These are phyloP conservation scores for Cariama cristata DNA, from an alignment of 2,113 vertebrate species.

Conservation along the genomic window DNA sequence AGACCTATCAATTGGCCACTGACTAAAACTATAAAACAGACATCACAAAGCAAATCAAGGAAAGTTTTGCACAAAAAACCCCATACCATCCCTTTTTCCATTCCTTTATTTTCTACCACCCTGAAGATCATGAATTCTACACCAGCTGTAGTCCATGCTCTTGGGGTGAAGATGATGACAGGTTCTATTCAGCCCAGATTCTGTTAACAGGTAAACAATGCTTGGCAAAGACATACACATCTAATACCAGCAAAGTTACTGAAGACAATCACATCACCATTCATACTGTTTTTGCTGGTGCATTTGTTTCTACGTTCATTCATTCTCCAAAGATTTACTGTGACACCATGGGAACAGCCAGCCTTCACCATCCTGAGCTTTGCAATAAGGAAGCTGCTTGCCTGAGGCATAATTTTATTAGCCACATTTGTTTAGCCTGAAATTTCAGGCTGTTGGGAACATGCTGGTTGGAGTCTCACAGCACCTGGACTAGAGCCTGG, in stretches of 20 bases:
- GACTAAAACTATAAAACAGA: not conserved
- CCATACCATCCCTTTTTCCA: not conserved
- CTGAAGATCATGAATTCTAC: conserved; percentile 2
- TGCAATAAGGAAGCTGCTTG: not conserved
- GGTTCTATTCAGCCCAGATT: not conserved
- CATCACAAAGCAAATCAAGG: not conserved
- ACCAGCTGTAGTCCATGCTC: not conserved
- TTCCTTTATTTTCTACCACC: not conserved
- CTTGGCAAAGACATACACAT: not conserved
- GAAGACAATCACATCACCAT: not conserved
- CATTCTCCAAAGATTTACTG: not conserved
- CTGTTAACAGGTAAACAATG: not conserved
- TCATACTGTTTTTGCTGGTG: conserved; percentile 44
- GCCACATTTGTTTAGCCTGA: not conserved
- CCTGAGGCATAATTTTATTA: not conserved
- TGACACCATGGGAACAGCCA: not conserved
- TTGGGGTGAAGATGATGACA: not conserved
- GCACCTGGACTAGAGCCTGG: not conserved
- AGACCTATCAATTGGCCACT: not conserved
- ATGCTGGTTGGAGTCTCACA: not conserved
- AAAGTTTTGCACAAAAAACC: not conserved
- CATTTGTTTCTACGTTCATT: conserved; percentile 39
- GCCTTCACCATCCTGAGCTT: not conserved
- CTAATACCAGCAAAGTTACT: conserved; percentile 39
- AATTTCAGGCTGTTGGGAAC: not conserved